These are phyloP conservation scores for Carcina quercana DNA, from an alignment of 2,888 invertebrate genomes.

Conservation along the genomic window DNA sequence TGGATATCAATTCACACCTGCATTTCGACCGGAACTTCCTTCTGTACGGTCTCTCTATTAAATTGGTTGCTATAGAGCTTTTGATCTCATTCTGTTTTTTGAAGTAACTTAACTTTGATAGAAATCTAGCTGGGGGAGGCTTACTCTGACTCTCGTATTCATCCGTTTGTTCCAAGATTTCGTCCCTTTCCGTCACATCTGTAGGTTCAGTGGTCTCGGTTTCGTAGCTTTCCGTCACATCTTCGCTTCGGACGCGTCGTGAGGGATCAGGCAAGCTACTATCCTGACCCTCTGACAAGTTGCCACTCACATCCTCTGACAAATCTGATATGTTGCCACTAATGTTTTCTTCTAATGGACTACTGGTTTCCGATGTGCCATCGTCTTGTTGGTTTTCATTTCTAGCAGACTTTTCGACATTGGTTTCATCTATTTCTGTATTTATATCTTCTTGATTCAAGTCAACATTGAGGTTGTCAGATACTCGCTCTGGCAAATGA, in stretches of 20 bases:
- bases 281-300: too few species aligned
- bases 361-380: conserved; percentile 1
- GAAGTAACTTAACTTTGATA: conserved; percentile 49
- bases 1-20: conserved; percentile 62
- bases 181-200: conserved; percentile 23
- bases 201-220: conserved; percentile 22
- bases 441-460: too few species aligned
- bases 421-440: too few species aligned
- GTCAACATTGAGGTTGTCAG: too few species aligned
- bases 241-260: conserved; percentile 14
- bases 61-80: conserved; percentile 33
- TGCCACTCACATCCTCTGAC: too few species aligned
- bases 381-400: conserved; percentile 4
- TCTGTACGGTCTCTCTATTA: conserved; percentile 35
- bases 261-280: too few species aligned
- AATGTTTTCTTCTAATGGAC: not conserved
- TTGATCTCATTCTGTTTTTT: conserved; percentile 24
- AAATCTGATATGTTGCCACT: too few species aligned
- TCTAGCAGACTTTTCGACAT: too few species aligned
- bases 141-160: conserved; percentile 23
- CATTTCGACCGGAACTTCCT: conserved; percentile 54
- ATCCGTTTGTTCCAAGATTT: conserved; percentile 17
- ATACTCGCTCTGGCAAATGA: too few species aligned
- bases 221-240: conserved; percentile 19
- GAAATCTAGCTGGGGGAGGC: conserved; percentile 27